Conservation (phyloP, 2,888 invertebrate species). For the Tolmerus cingulatus region DNA sequence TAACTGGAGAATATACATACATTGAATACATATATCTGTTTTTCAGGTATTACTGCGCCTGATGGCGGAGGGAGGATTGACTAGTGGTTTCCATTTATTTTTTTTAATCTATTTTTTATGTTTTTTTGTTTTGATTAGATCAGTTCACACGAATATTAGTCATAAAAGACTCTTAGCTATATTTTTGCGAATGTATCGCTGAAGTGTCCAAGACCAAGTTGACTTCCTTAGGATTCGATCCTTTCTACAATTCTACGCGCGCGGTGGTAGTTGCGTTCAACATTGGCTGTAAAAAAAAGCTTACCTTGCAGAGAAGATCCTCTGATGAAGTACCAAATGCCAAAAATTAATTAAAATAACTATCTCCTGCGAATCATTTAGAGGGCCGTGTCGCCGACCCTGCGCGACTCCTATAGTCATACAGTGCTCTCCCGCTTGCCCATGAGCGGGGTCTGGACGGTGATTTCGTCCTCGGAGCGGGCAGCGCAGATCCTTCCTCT, state of each 20-base stretch:
- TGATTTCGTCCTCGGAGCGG: slow-evolving; percentile 67
- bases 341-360: slow-evolving; percentile 35
- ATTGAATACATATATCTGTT: background rate
- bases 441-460: slow-evolving; percentile 72
- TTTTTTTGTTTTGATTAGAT: slow-evolving; percentile 25
- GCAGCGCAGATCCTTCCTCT: slow-evolving; percentile 59
- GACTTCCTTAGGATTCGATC: background rate
- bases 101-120: too few relatives aligned
- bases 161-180: slow-evolving; percentile 19
- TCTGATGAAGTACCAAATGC: slow-evolving; percentile 6
- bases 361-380: slow-evolving; percentile 53
- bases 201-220: background rate
- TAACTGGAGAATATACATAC: slow-evolving; percentile 16
- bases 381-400: slow-evolving; percentile 63
- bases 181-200: background rate
- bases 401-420: slow-evolving; percentile 66
- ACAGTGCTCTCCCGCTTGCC: slow-evolving; percentile 70
- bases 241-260: background rate
- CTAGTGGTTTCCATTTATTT: slow-evolving; percentile 1
- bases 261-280: slow-evolving; percentile 20
- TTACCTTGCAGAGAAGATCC: background rate
- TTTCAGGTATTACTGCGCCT: slow-evolving; percentile 21
- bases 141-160: slow-evolving; percentile 28
- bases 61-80: slow-evolving; percentile 29
- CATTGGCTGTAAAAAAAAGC: slow-evolving; percentile 10